A percentile compares a stretch with the other conserved stretches of the same genome.
phyloP scores from a whole-genome alignment of 2,797 vertebrate species.

The Micropoecilia bifurca region DNA sequence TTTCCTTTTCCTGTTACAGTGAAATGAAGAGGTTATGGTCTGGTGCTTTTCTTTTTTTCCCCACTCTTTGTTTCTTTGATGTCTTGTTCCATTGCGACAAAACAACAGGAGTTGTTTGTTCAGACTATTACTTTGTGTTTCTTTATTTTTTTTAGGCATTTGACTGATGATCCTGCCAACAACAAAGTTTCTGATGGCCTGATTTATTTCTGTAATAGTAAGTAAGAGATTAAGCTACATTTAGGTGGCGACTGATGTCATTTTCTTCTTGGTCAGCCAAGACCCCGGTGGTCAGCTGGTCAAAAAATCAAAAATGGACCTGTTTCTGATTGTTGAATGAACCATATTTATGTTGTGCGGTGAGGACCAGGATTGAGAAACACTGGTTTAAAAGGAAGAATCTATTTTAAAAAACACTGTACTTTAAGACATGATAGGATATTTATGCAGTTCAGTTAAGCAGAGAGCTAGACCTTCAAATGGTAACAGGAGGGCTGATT shows the following conservation, averaged over 20 bases:
- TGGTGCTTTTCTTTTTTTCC: neutral
- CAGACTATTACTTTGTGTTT: neutral
- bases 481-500: neutral
- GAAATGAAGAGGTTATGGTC: conserved; percentile 8
- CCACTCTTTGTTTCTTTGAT: neutral
- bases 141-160: neutral
- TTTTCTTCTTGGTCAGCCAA: neutral
- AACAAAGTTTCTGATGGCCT: neutral
- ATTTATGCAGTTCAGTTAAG: neutral
- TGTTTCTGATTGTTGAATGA: neutral
- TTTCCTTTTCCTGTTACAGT: conserved; percentile 4
- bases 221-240: neutral
- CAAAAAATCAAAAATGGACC: neutral
- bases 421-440: neutral
- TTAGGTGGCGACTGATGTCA: neutral
- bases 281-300: neutral
- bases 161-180: neutral
- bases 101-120: neutral
- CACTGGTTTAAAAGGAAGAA: neutral
- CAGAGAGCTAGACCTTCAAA: neutral
- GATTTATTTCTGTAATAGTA: neutral
- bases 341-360: neutral
- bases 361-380: no score
- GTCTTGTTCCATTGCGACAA: neutral
- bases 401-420: neutral